Base-by-base conservation (phyloP, 2,113 vertebrate species). In the Phalacrocorax aristotelis region DNA sequence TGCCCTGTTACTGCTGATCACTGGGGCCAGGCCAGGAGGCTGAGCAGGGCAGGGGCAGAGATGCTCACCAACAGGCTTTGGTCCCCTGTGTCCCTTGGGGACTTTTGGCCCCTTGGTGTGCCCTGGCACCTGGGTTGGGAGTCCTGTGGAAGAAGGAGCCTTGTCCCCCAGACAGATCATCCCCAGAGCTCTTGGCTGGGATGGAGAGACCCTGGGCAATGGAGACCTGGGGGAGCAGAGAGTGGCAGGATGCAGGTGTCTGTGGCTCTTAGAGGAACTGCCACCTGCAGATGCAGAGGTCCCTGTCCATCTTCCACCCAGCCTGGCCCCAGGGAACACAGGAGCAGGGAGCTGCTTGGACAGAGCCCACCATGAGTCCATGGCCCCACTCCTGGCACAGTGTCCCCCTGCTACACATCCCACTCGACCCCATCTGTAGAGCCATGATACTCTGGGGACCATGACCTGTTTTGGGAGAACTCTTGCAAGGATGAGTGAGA, bases 211-310 rank as follows among this genome's bases (percentile, higher is more conserved):
- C 11, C 9, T 46, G n/a, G n/a, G 44, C 0, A 11, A 19, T 22
- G 30, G 49, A 71, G 71, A 52, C 23, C 14, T 60, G 36, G 16
- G 18, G 19, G 13, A 66, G 25, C 20, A 65, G 76, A 26, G 30
- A 23, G 16, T 27, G 21, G 7, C 4, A 25, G 46, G n/a, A 23
- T 19, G 30, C 12, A 34, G 52, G 21, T 26, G 5, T 0, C 0
- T 4, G 7, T 49, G 36, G 15, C 22, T 68, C 26, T 58, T 64
- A 1, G 2, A 18, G 13, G 18, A 60, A 23, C 75, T 42, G 55
- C 32, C 49, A 38, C 27, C 22, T 32, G 54, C 36, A 70, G n/a
- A 32, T n/a, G 16, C 42, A 72, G 68, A 77, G 10, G 4, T 87
- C 27, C 13, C 26, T 61, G 44, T 44, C 49, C 19, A 20, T 36